Percentiles rank a stretch among this genome's conserved stretches.
These are phyloP conservation scores for Pseudonaja textilis DNA, from an alignment of 2,113 vertebrate species.

Conservation along the genomic window DNA sequence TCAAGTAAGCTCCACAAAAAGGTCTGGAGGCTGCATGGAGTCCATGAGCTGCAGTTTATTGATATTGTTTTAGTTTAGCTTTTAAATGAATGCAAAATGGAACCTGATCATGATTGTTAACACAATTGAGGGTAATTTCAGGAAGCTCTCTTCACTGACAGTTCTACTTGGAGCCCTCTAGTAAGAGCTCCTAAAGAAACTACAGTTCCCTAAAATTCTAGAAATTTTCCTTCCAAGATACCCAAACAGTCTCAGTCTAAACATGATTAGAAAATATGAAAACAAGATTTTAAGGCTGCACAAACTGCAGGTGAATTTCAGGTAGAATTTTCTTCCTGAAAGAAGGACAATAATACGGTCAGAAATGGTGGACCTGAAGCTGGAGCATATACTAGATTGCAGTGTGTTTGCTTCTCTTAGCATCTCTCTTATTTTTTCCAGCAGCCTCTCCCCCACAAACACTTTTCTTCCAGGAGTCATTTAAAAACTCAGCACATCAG, in stretches of 20 bases:
- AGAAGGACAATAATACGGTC: neutral
- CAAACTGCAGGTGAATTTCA: neutral
- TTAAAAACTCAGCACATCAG: rapidly evolving
- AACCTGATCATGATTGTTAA: neutral
- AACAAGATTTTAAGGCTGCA: neutral
- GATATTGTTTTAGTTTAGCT: neutral
- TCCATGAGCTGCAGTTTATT: neutral
- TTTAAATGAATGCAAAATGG: neutral
- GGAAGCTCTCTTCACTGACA: too few species aligned
- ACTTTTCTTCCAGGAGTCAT: neutral
- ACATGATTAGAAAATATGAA: neutral
- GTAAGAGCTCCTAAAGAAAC: neutral
- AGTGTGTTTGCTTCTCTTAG: neutral
- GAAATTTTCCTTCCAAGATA: neutral
- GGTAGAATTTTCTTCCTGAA: neutral
- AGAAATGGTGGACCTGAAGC: slow-evolving; percentile 4
- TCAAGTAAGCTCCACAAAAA: neutral
- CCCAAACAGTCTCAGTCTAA: neutral
- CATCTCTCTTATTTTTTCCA: neutral
- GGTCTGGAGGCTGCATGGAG: neutral
- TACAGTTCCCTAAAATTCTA: neutral
- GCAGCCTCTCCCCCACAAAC: neutral
- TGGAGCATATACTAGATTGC: neutral
- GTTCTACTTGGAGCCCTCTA: neutral
- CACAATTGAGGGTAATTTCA: neutral